phyloP scores from a whole-genome alignment of 64 coral and sea anemone species.

The Stichodactyla helianthus region DNA sequence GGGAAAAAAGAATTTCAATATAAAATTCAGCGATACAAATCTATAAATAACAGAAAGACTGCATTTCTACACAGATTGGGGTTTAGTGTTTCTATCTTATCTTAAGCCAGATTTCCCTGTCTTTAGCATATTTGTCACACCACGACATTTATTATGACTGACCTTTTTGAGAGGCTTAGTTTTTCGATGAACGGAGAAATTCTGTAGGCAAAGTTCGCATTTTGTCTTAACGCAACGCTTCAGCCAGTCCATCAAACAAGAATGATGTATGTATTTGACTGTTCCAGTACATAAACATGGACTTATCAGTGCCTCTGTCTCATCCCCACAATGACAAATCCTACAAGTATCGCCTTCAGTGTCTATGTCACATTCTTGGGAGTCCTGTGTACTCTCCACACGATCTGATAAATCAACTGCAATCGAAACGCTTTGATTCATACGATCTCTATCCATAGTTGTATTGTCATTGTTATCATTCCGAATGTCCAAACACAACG shows the following conservation, averaged over 20 bases:
- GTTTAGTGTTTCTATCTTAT: not conserved
- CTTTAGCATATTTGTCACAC: not conserved
- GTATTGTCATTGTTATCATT: not conserved
- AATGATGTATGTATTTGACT: conserved; percentile 80
- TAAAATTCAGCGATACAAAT: not conserved
- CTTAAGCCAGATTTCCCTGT: not conserved
- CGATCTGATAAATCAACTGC: conserved; percentile 1
- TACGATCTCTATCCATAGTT: not conserved
- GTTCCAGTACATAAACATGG: conserved; percentile 92
- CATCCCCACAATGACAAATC: conserved; percentile 79
- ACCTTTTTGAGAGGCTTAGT: conserved; percentile 88
- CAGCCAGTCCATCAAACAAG: conserved; percentile 89
- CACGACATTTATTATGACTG: conserved; percentile 10
- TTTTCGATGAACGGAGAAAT: conserved; percentile 59
- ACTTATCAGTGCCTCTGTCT: conserved; percentile 68
- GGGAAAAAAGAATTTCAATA: not conserved
- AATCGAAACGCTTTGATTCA: not conserved
- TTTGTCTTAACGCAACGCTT: conserved; percentile 77
- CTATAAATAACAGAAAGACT: not conserved
- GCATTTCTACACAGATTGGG: not conserved
- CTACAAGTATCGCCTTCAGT: conserved; percentile 69
- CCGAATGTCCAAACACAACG: not conserved
- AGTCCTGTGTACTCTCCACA: conserved; percentile 11
- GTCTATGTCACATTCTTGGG: not conserved
- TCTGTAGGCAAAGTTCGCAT: conserved; percentile 86